Conservation (phyloP, 2,113 vertebrate species). For the Parotia lawesii region DNA sequence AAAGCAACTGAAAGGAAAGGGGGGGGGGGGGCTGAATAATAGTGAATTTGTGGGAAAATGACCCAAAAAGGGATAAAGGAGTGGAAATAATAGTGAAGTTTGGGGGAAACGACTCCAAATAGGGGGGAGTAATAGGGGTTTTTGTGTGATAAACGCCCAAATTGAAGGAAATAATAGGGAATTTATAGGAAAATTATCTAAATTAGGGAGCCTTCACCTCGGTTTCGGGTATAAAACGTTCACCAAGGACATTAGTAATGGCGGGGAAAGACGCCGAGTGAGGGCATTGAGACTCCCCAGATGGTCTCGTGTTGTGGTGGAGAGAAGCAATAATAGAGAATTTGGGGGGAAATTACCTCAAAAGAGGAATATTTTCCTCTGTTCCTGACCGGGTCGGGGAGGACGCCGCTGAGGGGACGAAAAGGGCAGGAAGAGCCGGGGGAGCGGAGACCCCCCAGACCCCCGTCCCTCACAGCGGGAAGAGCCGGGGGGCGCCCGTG, state of each 20-base stretch:
- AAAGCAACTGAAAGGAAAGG: too few relatives aligned
- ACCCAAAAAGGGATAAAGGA: neutral
- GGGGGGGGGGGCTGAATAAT: too few relatives aligned
- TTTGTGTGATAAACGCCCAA: neutral
- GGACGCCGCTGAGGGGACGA: rapidly evolving
- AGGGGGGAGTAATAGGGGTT: neutral
- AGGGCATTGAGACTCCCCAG: neutral
- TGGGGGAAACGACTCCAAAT: neutral
- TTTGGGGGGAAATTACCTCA: neutral
- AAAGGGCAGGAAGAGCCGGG: neutral
- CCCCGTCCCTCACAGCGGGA: neutral
- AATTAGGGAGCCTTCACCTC: too few relatives aligned
- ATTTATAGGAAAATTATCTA: neutral
- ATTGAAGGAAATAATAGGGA: neutral
- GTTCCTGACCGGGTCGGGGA: neutral
- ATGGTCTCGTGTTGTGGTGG: too few relatives aligned
- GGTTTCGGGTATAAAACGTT: neutral
- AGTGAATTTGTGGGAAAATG: neutral
- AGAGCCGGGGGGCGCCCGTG: neutral
- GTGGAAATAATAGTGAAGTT: neutral
- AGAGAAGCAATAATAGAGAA: neutral
- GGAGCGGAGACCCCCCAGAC: too few relatives aligned
- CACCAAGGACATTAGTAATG: too few relatives aligned
- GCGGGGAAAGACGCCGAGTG: too few relatives aligned
- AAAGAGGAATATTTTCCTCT: neutral